Percentiles rank a stretch among this genome's conserved stretches.
phyloP scores from a whole-genome alignment of 2,888 invertebrate genomes.

The Aleiodes alternator region DNA sequence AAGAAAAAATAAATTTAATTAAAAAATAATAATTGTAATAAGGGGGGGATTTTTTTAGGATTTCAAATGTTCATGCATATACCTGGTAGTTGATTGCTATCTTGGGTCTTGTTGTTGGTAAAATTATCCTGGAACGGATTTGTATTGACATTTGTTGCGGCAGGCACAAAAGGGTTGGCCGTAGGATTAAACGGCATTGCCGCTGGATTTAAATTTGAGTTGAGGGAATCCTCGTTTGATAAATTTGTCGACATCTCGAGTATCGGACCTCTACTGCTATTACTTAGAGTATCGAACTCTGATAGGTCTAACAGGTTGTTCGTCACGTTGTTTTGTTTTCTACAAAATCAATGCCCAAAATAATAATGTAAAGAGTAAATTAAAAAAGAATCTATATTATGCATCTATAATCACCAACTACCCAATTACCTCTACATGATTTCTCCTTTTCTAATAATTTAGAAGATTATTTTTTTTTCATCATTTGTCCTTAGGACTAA shows the following conservation, averaged over 20 bases:
- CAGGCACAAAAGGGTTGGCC: slow-evolving; percentile 68
- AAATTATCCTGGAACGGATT: slow-evolving; percentile 73
- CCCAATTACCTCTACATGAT: slow-evolving; percentile 25
- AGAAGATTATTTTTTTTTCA: background rate
- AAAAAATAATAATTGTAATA: slow-evolving; percentile 9
- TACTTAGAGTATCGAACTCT: slow-evolving; percentile 75
- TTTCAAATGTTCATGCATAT: slow-evolving; percentile 26
- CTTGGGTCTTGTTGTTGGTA: slow-evolving; percentile 71
- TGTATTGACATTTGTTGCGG: slow-evolving; percentile 69
- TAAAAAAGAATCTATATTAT: slow-evolving; percentile 50
- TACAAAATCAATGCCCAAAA: slow-evolving; percentile 70
- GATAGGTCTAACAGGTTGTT: slow-evolving; percentile 77
- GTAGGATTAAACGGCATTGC: slow-evolving; percentile 72
- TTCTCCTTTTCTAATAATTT: background rate
- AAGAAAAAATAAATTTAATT: slow-evolving; percentile 2
- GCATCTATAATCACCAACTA: slow-evolving; percentile 50
- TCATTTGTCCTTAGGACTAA: background rate
- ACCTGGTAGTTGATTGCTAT: slow-evolving; percentile 74
- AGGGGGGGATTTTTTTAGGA: slow-evolving; percentile 10
- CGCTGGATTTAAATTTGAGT: slow-evolving; percentile 73
- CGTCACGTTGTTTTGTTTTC: slow-evolving; percentile 77
- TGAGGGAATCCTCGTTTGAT: slow-evolving; percentile 72
- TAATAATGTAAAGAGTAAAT: slow-evolving; percentile 51
- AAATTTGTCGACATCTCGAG: slow-evolving; percentile 71
- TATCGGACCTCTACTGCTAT: slow-evolving; percentile 73